phyloP scores from a whole-genome alignment of 2,113 vertebrate genomes.

The Nymphicus hollandicus region DNA sequence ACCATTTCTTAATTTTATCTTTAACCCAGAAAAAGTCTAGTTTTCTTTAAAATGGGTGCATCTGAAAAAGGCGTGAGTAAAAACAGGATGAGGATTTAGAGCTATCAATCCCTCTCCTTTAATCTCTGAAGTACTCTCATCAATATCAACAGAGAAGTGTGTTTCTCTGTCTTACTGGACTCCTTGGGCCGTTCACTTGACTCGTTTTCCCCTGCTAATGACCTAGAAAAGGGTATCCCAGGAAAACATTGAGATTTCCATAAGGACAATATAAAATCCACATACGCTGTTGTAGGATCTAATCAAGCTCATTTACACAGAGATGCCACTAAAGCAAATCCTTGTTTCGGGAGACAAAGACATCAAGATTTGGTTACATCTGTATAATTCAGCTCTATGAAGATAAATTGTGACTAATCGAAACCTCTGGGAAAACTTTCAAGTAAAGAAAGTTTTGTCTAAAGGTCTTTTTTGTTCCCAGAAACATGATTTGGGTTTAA shows the following conservation, averaged over 20 bases:
- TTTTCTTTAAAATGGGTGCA: neutral
- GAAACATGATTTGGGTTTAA: neutral
- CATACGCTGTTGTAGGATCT: neutral
- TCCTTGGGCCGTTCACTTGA: neutral
- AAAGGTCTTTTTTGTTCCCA: neutral
- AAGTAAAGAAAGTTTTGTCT: neutral
- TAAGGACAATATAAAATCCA: neutral
- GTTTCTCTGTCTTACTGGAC: neutral
- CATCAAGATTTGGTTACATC: neutral
- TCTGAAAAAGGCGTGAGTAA: neutral
- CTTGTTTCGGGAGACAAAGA: neutral
- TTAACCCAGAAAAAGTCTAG: neutral
- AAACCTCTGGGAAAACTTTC: neutral
- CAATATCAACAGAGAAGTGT: neutral
- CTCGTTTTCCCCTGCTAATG: neutral
- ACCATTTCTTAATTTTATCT: neutral
- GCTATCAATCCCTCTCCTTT: neutral
- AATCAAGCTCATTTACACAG: neutral
- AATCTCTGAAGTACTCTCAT: neutral
- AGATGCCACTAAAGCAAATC: neutral
- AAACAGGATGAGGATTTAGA: neutral
- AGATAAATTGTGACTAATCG: neutral
- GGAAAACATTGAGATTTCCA: neutral
- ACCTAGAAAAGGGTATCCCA: neutral
- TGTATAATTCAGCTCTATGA: neutral